Evolutionary conservation across 2,888 invertebrate species (phyloP).

Genomic region (Dinocampus coccinellae): DNA sequence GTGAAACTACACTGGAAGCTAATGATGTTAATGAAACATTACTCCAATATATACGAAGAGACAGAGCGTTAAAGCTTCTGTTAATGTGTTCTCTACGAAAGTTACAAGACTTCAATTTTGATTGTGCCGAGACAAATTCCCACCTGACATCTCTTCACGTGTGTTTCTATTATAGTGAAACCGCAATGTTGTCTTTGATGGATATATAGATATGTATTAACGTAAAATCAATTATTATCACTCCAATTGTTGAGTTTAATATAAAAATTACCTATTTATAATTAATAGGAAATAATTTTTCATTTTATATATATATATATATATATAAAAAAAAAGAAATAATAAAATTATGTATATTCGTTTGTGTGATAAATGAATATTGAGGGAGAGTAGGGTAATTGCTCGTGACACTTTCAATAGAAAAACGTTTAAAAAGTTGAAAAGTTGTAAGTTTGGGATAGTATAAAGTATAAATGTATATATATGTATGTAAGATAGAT

Average conservation of each 20-base stretch:
- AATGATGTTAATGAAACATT: background rate
- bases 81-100: constrained; percentile 25
- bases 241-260: no score
- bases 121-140: background rate
- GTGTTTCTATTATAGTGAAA: background rate
- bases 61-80: background rate
- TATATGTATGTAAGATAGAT: constrained; percentile 9
- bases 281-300: no score
- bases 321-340: background rate
- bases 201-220: no score
- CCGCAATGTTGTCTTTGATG: background rate
- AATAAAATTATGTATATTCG: background rate
- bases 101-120: background rate
- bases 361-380: constrained; percentile 17
- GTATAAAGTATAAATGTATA: background rate
- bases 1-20: background rate
- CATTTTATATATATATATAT: no score
- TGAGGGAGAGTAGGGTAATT: constrained; percentile 33
- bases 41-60: background rate
- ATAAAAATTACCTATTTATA: no score
- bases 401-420: constrained; percentile 44
- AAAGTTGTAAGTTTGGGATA: constrained; percentile 47
- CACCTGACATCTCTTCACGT: background rate
- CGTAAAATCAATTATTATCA: background rate
- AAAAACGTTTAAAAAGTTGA: constrained; percentile 48